Evolutionary conservation across 2,888 invertebrate genomes (phyloP).

Genomic region (Mycogona germanica): DNA sequence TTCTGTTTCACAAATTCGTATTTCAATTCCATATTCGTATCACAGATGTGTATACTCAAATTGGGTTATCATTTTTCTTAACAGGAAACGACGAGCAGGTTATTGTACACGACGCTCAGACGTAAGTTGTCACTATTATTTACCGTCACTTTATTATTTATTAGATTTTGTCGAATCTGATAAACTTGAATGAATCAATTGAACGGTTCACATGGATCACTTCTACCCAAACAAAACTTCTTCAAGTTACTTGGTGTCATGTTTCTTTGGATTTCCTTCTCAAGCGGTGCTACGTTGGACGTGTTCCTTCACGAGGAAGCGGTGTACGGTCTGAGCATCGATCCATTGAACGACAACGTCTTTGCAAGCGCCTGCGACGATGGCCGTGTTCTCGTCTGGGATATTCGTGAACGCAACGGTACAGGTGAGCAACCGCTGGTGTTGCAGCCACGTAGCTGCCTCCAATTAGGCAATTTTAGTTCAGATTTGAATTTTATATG

Average conservation of each 20-base stretch:
- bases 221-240: no score
- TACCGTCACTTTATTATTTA: not conserved
- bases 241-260: no score
- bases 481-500: no score
- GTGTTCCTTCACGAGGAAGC: conserved; percentile 75
- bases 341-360: conserved; percentile 68
- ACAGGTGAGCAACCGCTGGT: conserved; percentile 25
- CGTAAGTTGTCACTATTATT: conserved; percentile 44
- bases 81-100: conserved; percentile 81
- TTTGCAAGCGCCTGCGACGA: conserved; percentile 88
- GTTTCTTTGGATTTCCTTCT: no score
- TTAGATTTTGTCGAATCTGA: no score
- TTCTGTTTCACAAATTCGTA: no score
- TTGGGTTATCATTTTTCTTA: conserved; percentile 16
- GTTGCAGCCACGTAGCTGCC: no score
- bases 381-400: conserved; percentile 73
- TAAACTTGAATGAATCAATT: no score
- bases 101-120: conserved; percentile 72
- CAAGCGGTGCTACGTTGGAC: conserved; percentile 51
- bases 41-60: no score
- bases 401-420: conserved; percentile 50
- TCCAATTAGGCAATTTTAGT: no score
- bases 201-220: no score
- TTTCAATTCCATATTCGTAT: no score
- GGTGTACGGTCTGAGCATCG: conserved; percentile 76